A percentile compares a stretch with the other conserved stretches of the same genome.
These are phyloP conservation scores for Lepidurus packardi DNA, from an alignment of 1,140 invertebrate species.

Conservation along the genomic window DNA sequence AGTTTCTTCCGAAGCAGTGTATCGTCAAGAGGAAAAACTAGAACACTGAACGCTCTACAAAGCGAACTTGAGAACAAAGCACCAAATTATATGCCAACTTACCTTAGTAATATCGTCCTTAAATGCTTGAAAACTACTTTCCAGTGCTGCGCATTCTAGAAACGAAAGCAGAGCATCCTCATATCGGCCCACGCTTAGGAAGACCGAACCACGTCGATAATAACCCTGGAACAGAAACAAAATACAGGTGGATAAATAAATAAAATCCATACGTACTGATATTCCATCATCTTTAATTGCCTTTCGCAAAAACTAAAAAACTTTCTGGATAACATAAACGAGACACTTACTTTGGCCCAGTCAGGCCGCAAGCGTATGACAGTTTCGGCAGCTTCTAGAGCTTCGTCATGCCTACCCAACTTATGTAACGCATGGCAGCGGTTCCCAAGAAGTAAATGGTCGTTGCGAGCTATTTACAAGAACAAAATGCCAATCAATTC, in stretches of 20 bases:
- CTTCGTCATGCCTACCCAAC: slow-evolving; percentile 58
- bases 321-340: background rate
- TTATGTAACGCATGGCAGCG: slow-evolving; percentile 59
- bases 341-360: slow-evolving; percentile 61
- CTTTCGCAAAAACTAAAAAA: background rate
- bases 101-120: slow-evolving; percentile 33
- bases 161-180: slow-evolving; percentile 63
- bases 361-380: slow-evolving; percentile 59
- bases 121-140: slow-evolving; percentile 12
- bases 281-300: too few relatives aligned
- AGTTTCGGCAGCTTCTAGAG: slow-evolving; percentile 62
- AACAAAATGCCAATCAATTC: slow-evolving; percentile 19
- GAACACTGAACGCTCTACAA: background rate
- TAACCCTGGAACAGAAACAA: slow-evolving; percentile 53
- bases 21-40: too few relatives aligned
- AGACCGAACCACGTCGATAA: slow-evolving; percentile 57
- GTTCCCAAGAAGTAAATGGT: slow-evolving; percentile 62
- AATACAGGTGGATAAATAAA: background rate
- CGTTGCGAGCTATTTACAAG: slow-evolving; percentile 56
- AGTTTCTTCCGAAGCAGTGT: background rate
- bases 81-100: background rate
- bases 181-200: slow-evolving; percentile 55
- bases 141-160: slow-evolving; percentile 56
- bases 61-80: background rate
- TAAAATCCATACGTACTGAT: background rate